Evolutionary conservation across 2,797 vertebrate genomes (phyloP), one percentile per base, ranked within the genome.

Genomic region (Acanthurus tractus): DNA sequence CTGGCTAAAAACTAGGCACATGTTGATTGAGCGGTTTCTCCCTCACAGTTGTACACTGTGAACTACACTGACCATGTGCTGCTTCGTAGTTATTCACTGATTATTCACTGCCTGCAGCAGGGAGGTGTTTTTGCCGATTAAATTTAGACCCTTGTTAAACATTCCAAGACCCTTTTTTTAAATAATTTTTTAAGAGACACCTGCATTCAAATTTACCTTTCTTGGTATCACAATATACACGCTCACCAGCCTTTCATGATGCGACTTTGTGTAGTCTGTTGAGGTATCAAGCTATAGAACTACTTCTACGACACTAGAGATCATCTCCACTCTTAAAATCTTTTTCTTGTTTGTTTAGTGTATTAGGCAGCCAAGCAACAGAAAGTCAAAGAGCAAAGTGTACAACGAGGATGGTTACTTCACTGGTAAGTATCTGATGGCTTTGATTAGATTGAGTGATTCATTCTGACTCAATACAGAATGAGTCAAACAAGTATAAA

Each of bases 381-480:
- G 17, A 52, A 50, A 8, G 48, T 45, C 57, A 45, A 57, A 50
- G 36, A 46, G 15, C 56, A 42, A 57, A 38, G 12, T 45, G 55
- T 23, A 45, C 34, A 44, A 36, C 52, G 15, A 29, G n/a, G 23
- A 6, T 15, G 18, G 23, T 57, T 57, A 8, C 17, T 20, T 56
- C n/a, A 23, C 38, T 57, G 46, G 8, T 40, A 38, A 69, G n/a
- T 11, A 50, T 36, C 62, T 34, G 18, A 67, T 63, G 20, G 38
- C 25, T 65, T 59, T 70, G 42, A 78, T 56, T 18, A 55, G 20
- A 63, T 69, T 64, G 49, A 54, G 45, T 15, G 10, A 80, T 63
- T 83, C 58, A 74, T 58, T 84, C 50, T 59, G 66, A 86, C 44
- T 81, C 48, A 69, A 74, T 55, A 50, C 29, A 63, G 36, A 68